Conservation (phyloP, 1,140 invertebrate genomes). For the Protaetia brevitarsis region DNA sequence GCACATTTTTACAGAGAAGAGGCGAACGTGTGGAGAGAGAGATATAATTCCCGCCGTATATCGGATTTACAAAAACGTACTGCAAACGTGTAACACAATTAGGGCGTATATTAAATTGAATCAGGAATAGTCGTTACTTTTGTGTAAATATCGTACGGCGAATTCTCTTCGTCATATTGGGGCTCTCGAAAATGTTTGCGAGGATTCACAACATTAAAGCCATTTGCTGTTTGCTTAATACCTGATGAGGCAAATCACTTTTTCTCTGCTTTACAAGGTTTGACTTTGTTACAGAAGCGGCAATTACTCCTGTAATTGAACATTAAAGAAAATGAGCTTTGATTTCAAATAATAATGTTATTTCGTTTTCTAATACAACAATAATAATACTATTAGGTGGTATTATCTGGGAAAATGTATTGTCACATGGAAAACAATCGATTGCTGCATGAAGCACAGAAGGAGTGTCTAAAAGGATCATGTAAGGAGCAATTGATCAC, state of each 20-base stretch:
- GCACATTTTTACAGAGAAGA: background rate
- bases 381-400: no score
- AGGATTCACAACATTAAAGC: background rate
- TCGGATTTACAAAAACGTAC: slow-evolving; percentile 14
- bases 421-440: no score
- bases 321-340: no score
- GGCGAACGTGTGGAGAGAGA: background rate
- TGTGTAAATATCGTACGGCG: background rate
- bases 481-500: no score
- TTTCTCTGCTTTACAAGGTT: background rate
- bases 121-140: slow-evolving; percentile 15
- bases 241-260: background rate
- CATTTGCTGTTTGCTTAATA: background rate
- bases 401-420: no score
- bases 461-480: no score
- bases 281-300: no score
- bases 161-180: background rate
- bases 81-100: slow-evolving; percentile 15
- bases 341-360: no score
- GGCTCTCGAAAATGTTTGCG: slow-evolving; percentile 2
- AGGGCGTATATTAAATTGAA: slow-evolving; percentile 12
- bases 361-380: no score
- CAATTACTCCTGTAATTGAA: no score
- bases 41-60: slow-evolving; percentile 12
- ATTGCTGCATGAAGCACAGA: no score